Evolutionary conservation across 2,113 vertebrate genomes (phyloP).

Genomic region (Peromyscus leucopus): DNA sequence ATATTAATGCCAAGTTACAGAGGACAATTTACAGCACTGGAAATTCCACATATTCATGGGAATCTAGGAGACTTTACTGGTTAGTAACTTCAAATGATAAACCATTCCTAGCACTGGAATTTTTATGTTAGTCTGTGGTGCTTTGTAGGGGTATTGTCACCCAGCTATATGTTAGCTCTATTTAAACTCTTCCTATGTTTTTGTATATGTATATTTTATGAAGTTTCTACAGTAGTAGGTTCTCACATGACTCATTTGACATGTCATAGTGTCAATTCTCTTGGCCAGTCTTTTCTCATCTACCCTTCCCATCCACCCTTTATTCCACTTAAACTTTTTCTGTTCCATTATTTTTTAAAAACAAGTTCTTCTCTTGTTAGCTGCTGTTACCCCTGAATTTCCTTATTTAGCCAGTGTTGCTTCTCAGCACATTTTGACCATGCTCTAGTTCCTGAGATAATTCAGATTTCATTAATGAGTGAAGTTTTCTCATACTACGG

Average conservation of each 20-base stretch:
- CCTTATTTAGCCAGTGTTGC: not conserved
- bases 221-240: not conserved
- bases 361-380: not conserved
- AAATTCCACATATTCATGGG: not conserved
- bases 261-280: not conserved
- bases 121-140: not conserved
- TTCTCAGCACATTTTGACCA: not conserved
- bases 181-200: not conserved
- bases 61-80: not conserved
- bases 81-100: not conserved
- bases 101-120: not conserved
- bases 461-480: not conserved
- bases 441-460: not conserved
- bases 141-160: not conserved
- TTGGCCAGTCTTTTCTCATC: not conserved
- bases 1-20: not conserved
- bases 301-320: not conserved
- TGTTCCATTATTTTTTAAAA: not conserved
- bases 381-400: not conserved
- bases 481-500: rapidly evolving
- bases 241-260: not conserved
- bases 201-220: not conserved
- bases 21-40: not conserved
- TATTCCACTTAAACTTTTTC: not conserved
- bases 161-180: not conserved